phyloP scores from a whole-genome alignment of 1,140 invertebrate genomes.

The Radopholus similis region DNA sequence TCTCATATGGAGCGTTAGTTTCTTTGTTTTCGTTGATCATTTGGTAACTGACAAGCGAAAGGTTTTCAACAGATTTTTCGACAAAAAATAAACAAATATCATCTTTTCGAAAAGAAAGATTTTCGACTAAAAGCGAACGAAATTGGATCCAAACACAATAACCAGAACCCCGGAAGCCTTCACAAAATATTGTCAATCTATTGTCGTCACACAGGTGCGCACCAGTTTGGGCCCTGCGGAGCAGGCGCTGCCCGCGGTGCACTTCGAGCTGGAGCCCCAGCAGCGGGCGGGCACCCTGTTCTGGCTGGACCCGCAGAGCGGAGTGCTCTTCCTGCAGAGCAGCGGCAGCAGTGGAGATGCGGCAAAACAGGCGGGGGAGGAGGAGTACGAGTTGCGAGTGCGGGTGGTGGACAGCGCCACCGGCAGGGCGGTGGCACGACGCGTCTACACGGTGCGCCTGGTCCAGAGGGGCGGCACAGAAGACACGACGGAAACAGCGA shows the following conservation, averaged over 20 bases:
- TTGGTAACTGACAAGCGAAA: too few species aligned
- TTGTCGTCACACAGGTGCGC: too few species aligned
- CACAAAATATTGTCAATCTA: too few species aligned
- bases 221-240: not conserved
- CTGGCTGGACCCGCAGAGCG: not conserved
- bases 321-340: not conserved
- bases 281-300: not conserved
- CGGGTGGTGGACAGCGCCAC: not conserved
- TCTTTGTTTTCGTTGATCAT: too few species aligned
- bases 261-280: not conserved
- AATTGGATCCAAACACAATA: too few species aligned
- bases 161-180: too few species aligned
- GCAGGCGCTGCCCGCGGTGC: not conserved
- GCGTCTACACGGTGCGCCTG: slow-evolving; percentile 5
- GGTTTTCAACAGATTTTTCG: too few species aligned
- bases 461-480: not conserved
- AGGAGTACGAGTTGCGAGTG: not conserved
- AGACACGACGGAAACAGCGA: not conserved
- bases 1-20: too few species aligned
- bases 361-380: not conserved
- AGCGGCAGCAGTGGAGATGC: not conserved
- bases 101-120: too few species aligned
- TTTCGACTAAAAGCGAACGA: too few species aligned
- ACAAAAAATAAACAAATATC: too few species aligned
- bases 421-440: not conserved